Evolutionary conservation across 2,888 invertebrate genomes (phyloP), one percentile per base, ranked within the genome.

Genomic region (Helleia helle): DNA sequence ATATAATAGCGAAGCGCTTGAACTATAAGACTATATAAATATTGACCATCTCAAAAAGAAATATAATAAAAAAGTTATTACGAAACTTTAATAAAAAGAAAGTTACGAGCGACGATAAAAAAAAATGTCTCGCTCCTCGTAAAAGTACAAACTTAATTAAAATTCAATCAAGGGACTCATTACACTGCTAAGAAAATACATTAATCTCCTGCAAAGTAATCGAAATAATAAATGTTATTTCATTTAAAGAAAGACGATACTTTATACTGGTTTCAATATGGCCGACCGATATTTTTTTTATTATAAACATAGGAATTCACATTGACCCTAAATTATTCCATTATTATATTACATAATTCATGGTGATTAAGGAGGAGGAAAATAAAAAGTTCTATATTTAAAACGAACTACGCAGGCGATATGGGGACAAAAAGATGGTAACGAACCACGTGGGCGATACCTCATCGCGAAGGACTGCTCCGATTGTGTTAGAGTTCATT

Each of bases 151-250:
- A 49, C 43, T 58, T 59, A 58, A 62, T 62, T 61, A 60, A 62
- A 64, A 59, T 56, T 55, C 50, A 56, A 56, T 53, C 49, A 52
- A 58, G 55, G 47, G 55, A 60, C 62, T 60, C 62, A 49, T 47
- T 52, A 49, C 50, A 40, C 38, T 41, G 31, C 41, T 43, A 40
- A 47, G 44, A 47, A 47, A 43, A 47, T 47, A 49, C 47, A 49
- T 45, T 45, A 49, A 49, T 49, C 43, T 43, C 31, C 25, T 38
- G 41, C 39, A 34, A 45, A 43, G 47, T 39, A 39, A 39, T 39
- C 30, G 39, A 39, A 39, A 39, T 30, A 25, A 39, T 31, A 30
- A 39, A 39, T 30, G 30, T 30, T 39, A n/a, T 39, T 31, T 39
- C 30, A 39, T 39, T 25, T 25, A 17, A 31, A 30, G 15, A 31